These are phyloP conservation scores for Ivindomyrus marchei DNA, from an alignment of 2,113 vertebrate species.

Conservation along the genomic window DNA sequence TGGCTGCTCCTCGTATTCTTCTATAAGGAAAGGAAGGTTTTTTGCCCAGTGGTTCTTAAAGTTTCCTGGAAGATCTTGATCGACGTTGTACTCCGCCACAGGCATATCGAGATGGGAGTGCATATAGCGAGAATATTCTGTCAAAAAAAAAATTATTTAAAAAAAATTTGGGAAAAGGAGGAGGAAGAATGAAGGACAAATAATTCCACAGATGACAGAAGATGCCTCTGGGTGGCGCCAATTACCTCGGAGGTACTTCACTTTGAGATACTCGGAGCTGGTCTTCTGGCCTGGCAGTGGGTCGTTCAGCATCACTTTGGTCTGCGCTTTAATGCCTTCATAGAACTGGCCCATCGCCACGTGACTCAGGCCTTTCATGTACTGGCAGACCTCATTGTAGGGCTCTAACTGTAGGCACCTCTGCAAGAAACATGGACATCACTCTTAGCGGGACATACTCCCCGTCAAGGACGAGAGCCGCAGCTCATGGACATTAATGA, in stretches of 20 bases:
- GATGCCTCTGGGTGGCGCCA: background rate
- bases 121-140: slow-evolving; percentile 93
- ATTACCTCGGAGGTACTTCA: slow-evolving; percentile 94
- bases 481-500: too few species aligned
- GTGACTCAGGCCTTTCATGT: slow-evolving; percentile 94
- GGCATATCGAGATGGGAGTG: slow-evolving; percentile 90
- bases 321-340: slow-evolving; percentile 96
- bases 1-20: slow-evolving; percentile 95
- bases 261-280: slow-evolving; percentile 93
- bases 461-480: background rate
- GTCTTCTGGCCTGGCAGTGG: slow-evolving; percentile 93
- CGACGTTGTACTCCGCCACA: slow-evolving; percentile 85
- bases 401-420: slow-evolving; percentile 90
- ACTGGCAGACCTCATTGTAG: slow-evolving; percentile 95
- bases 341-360: slow-evolving; percentile 98
- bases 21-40: slow-evolving; percentile 90
- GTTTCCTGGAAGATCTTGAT: slow-evolving; percentile 83
- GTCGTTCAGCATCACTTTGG: slow-evolving; percentile 95
- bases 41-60: slow-evolving; percentile 99
- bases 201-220: background rate
- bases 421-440: slow-evolving; percentile 46
- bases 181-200: background rate
- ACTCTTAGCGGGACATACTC: background rate
- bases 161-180: too few species aligned
- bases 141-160: slow-evolving; percentile 4